Conservation (phyloP, 2,113 vertebrate species). For the Drymodes brunneopygia region DNA sequence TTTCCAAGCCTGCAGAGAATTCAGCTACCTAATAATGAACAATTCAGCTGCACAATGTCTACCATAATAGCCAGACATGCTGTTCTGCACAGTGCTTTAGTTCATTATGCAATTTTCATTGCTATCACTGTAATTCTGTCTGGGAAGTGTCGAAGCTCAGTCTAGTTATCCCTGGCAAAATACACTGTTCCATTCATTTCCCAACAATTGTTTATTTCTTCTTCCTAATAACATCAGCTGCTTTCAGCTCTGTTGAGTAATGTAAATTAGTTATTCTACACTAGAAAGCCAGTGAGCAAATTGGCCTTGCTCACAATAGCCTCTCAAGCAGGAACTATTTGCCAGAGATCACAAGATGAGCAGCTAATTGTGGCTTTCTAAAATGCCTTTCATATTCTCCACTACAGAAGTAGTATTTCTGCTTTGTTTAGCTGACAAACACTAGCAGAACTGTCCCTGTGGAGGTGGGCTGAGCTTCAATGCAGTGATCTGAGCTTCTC, state of each 20-base stretch:
- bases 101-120: neutral
- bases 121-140: neutral
- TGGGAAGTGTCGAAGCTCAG: neutral
- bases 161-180: neutral
- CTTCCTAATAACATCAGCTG: neutral
- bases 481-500: neutral
- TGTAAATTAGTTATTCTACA: constrained; percentile 11
- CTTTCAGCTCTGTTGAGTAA: constrained; percentile 7
- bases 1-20: neutral
- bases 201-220: constrained; percentile 21
- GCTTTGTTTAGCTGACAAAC: neutral
- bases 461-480: neutral
- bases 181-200: neutral
- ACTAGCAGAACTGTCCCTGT: neutral
- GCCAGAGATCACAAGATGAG: constrained; percentile 18
- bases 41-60: neutral
- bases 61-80: neutral
- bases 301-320: neutral
- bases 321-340: neutral
- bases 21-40: neutral
- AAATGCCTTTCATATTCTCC: constrained; percentile 1
- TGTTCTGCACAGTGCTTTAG: neutral
- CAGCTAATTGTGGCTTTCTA: constrained; percentile 10
- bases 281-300: constrained; percentile 24
- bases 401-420: neutral